Evolutionary conservation across 2,797 vertebrate genomes (phyloP), one percentile per base, ranked within the genome.

Genomic region (Bucorvus abyssinicus): DNA sequence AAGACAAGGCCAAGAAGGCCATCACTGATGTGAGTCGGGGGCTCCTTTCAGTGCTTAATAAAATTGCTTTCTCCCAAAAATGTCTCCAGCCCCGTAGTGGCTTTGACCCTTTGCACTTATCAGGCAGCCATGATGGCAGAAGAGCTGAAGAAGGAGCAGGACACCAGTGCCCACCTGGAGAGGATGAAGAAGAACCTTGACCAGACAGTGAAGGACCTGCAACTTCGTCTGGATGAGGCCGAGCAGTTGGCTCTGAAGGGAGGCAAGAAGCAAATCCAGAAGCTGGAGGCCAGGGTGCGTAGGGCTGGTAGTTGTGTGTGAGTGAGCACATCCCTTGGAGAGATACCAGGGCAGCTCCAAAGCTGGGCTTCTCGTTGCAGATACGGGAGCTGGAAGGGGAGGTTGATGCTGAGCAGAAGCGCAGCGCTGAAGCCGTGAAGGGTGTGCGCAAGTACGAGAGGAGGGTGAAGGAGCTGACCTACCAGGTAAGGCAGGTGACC

Each of bases 131-230:
- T 84, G 81, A 74, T 84, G 81, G 81, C 69, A 34, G 81, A 84
- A 55, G 69, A 84, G 81, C 79, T 82, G 89, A 98, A 98, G 96
- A 98, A 98, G 96, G 98, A 98, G 77, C 98, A 98, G 90, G 98
- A 98, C 93, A 98, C 98, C 78, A 98, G 97, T 1, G 96, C 98
- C 89, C 98, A 98, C n/a, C n/a, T n/a, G n/a, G n/a, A n/a, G n/a
- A n/a, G n/a, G n/a, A n/a, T n/a, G n/a, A n/a, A n/a, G n/a, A n/a
- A n/a, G n/a, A n/a, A n/a, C n/a, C n/a, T n/a, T n/a, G n/a, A n/a
- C n/a, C n/a, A n/a, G n/a, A n/a, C n/a, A n/a, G n/a, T n/a, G n/a
- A n/a, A n/a, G n/a, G n/a, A n/a, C n/a, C n/a, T n/a, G n/a, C n/a
- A n/a, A n/a, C n/a, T n/a, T n/a, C n/a, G n/a, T n/a, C n/a, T n/a